Base-by-base conservation (phyloP, 2,888 invertebrate species). In the Eupithecia dodoneata region DNA sequence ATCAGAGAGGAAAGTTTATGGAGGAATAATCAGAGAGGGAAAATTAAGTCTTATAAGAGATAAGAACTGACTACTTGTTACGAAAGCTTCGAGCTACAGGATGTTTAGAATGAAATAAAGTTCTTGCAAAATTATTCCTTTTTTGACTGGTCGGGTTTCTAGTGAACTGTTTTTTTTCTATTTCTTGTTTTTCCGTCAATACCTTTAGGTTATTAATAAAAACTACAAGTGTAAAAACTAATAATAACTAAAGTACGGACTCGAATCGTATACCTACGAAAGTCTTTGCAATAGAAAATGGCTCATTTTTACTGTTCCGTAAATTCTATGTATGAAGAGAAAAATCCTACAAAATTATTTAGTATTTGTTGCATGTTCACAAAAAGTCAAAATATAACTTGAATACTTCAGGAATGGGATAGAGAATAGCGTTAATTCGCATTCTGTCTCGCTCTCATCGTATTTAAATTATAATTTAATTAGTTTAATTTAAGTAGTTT, bases 41-140 rank as follows among this genome's bases (percentile, higher is more conserved):
- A 63, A 63, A 63, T 63, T 63, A 63, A 30, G 63, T 63, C 63
- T 63, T 4, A 18, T 10, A 59, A 63, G 63, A 63, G 63, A 63
- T 63, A 30, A 63, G 63, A 30, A 30, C 30, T 10, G 59, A 18
- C 18, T 63, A 12, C 63, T 63, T 63, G 30, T 30, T 30, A 30
- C 63, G 63, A 63, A 12, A 63, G 63, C 30, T 30, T 30, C 30
- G 30, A 63, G 63, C 9, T 63, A 63, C 63, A 63, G 63, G 63
- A 12, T 63, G 63, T 4, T 59, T 18, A 9, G 1, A 18, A 18
- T 59, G 10, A 18, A 59, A 18, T 59, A 18, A 59, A 18, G 18
- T 18, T 7, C 59, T 18, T 18, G 9, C 18, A 59, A 59, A n/a
- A n/a, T 6, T 15, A 52, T n/a, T 52, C 5, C 4, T n/a, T n/a